Evolutionary conservation across 2,888 invertebrate genomes (phyloP).

Genomic region (Auanema sp.): DNA sequence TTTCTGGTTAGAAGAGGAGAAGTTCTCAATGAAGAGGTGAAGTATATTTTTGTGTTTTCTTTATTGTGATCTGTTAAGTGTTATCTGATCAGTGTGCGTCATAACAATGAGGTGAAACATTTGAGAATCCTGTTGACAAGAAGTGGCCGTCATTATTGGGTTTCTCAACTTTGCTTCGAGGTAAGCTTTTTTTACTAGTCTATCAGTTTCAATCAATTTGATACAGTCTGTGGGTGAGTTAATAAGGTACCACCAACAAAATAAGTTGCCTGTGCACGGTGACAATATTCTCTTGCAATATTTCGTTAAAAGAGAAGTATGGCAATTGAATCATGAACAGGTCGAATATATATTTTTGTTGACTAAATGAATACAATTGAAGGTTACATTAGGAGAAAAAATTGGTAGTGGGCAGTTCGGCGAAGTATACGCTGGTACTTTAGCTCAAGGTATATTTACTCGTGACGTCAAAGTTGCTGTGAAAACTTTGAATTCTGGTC

Average conservation of each 20-base stretch:
- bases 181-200: constrained; percentile 15
- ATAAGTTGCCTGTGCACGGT: constrained; percentile 27
- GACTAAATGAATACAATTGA: background rate
- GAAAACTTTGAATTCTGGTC: constrained; percentile 41
- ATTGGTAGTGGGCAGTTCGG: constrained; percentile 51
- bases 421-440: constrained; percentile 38
- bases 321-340: constrained; percentile 54
- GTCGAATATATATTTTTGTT: constrained; percentile 9
- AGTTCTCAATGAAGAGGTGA: constrained; percentile 20
- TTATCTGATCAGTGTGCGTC: constrained; percentile 30
- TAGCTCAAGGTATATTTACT: constrained; percentile 40
- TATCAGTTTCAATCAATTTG: background rate
- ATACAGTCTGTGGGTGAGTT: constrained; percentile 41
- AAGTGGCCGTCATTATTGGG: constrained; percentile 26
- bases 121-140: constrained; percentile 34
- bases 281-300: constrained; percentile 25
- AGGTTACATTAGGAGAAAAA: constrained; percentile 35
- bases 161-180: constrained; percentile 43
- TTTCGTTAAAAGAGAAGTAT: constrained; percentile 35
- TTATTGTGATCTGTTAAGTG: constrained; percentile 11
- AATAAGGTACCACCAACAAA: constrained; percentile 41
- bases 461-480: constrained; percentile 44
- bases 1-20: constrained; percentile 44
- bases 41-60: background rate
- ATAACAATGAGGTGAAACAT: constrained; percentile 29